phyloP scores from a whole-genome alignment of 2,888 invertebrate species.

The Argyresthia goedartella region DNA sequence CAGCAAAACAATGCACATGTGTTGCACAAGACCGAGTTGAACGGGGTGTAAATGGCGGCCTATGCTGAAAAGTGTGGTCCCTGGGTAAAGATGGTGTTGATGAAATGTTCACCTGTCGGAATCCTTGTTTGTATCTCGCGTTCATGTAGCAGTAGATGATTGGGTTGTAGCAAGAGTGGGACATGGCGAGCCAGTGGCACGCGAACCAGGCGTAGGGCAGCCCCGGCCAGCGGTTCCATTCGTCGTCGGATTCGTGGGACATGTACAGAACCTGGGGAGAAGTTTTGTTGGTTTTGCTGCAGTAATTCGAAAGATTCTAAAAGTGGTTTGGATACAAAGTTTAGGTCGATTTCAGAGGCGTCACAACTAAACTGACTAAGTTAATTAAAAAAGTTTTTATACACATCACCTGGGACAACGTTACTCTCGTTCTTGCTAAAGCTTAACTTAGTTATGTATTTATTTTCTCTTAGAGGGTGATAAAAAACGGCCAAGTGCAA shows the following conservation, averaged over 20 bases:
- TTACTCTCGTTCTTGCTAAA: too few relatives aligned
- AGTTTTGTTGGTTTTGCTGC: background rate
- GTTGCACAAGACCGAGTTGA: too few relatives aligned
- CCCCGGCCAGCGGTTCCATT: conserved; percentile 50
- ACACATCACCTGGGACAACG: too few relatives aligned
- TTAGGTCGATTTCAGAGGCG: conserved; percentile 76
- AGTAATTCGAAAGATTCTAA: conserved; percentile 70
- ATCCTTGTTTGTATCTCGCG: conserved; percentile 80
- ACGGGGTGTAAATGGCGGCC: too few relatives aligned
- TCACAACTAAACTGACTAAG: too few relatives aligned
- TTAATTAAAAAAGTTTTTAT: too few relatives aligned
- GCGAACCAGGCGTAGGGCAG: conserved; percentile 83
- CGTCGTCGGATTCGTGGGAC: conserved; percentile 45
- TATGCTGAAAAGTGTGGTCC: too few relatives aligned
- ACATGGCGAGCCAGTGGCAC: conserved; percentile 89
- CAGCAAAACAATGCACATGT: too few relatives aligned
- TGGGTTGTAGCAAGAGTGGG: conserved; percentile 90
- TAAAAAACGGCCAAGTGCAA: too few relatives aligned
- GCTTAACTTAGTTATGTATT: too few relatives aligned
- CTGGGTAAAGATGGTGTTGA: too few relatives aligned
- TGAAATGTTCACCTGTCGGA: conserved; percentile 63
- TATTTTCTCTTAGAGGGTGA: too few relatives aligned
- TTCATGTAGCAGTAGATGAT: conserved; percentile 92
- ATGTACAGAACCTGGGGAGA: conserved; percentile 71
- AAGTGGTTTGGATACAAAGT: conserved; percentile 86